phyloP scores from a whole-genome alignment of 2,888 invertebrate species.

The Keiferia lycopersicella region DNA sequence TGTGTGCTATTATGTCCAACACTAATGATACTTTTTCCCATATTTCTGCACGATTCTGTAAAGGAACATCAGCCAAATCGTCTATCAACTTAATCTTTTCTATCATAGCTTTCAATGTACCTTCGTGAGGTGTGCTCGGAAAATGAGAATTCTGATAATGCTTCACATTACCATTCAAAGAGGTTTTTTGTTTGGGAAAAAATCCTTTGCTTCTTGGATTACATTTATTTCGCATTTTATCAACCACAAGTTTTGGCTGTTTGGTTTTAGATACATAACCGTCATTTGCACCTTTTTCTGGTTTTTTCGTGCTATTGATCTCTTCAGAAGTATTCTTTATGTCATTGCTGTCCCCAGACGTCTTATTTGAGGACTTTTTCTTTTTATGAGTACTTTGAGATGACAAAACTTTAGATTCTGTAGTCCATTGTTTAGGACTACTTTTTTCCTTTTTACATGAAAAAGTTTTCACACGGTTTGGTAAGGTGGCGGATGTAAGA shows the following conservation, averaged over 20 bases:
- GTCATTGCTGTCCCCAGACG: neutral
- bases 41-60: conserved; percentile 42
- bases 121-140: conserved; percentile 42
- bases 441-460: neutral
- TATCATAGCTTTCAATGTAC: conserved; percentile 46
- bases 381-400: neutral
- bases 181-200: neutral
- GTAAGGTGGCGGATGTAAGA: neutral
- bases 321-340: no score
- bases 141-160: neutral
- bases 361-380: neutral
- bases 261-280: conserved; percentile 34
- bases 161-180: neutral
- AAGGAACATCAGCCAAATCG: neutral
- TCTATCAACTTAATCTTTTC: conserved; percentile 39
- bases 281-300: neutral
- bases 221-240: neutral
- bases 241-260: neutral
- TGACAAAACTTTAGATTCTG: neutral
- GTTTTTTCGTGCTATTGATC: no score
- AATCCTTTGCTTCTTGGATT: neutral
- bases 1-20: conserved; percentile 55
- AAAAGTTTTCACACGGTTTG: neutral
- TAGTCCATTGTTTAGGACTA: neutral
- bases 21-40: conserved; percentile 55